Conservation (phyloP, 2,888 invertebrate genomes). For the Leucoma salicis region DNA sequence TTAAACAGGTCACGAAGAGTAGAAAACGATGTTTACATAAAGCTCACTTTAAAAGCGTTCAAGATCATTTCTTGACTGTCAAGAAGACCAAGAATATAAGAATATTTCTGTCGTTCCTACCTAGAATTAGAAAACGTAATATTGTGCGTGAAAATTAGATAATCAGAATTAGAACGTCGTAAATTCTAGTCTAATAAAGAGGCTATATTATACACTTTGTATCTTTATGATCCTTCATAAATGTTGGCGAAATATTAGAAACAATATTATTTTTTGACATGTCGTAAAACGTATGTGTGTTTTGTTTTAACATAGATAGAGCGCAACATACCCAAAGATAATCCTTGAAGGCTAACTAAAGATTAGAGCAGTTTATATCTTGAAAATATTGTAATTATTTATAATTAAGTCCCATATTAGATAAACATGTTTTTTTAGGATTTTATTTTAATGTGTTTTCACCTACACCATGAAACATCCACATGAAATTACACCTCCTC, state of each 20-base stretch:
- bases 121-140: conserved; percentile 16
- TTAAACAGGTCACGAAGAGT: conserved; percentile 13
- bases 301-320: conserved; percentile 30
- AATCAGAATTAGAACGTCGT: conserved; percentile 21
- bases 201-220: conserved; percentile 21
- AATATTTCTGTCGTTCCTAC: conserved; percentile 8
- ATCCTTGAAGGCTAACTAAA: conserved; percentile 12
- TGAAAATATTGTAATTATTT: conserved; percentile 15
- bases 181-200: conserved; percentile 19
- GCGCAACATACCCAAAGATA: conserved; percentile 23
- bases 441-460: no score
- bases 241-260: conserved; percentile 34
- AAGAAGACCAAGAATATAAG: conserved; percentile 4
- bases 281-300: conserved; percentile 40
- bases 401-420: no score
- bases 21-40: conserved; percentile 12
- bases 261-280: conserved; percentile 41
- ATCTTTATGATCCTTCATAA: conserved; percentile 25
- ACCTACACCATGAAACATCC: no score
- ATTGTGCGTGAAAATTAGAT: conserved; percentile 19
- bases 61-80: conserved; percentile 9
- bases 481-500: no score
- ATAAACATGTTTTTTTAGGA: no score
- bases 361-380: conserved; percentile 13
- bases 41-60: conserved; percentile 11